Percentiles rank a stretch among this genome's conserved stretches.
These are phyloP conservation scores for Trachops cirrhosus DNA, from an alignment of 2,797 vertebrate genomes.

Conservation along the genomic window DNA sequence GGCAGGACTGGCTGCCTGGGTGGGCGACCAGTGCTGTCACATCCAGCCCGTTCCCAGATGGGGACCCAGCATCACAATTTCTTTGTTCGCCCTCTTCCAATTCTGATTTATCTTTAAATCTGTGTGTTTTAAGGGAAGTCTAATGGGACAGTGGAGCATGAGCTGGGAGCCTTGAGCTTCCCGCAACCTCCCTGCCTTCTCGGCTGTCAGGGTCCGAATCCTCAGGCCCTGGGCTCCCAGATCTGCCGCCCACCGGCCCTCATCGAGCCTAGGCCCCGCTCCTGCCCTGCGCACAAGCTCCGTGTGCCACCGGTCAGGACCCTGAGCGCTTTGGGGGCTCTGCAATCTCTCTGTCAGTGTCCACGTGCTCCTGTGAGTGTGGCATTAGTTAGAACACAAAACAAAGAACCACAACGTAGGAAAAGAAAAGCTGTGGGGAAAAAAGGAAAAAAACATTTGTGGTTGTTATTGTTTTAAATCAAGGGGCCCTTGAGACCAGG, in stretches of 20 bases:
- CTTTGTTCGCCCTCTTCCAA: accelerated
- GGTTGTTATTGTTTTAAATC: background rate
- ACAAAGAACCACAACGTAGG: background rate
- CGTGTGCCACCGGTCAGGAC: accelerated
- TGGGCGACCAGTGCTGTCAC: background rate
- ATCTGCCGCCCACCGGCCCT: accelerated
- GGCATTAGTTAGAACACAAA: background rate
- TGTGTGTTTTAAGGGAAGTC: background rate
- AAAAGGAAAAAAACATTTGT: background rate
- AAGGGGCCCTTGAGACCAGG: background rate
- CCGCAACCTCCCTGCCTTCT: accelerated
- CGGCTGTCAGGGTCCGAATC: accelerated
- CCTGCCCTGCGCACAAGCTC: background rate
- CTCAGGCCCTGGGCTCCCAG: accelerated
- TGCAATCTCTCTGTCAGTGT: accelerated
- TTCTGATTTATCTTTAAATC: background rate
- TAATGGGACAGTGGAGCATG: background rate
- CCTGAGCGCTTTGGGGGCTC: accelerated
- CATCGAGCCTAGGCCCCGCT: accelerated
- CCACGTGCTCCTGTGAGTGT: background rate
- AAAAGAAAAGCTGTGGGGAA: background rate
- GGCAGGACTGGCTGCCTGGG: background rate
- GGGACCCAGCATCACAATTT: too few species aligned
- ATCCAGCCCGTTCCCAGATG: background rate
- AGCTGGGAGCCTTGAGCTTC: background rate